Evolutionary conservation across 2,888 invertebrate genomes (phyloP).

Genomic region (Drosophila algonquin): DNA sequence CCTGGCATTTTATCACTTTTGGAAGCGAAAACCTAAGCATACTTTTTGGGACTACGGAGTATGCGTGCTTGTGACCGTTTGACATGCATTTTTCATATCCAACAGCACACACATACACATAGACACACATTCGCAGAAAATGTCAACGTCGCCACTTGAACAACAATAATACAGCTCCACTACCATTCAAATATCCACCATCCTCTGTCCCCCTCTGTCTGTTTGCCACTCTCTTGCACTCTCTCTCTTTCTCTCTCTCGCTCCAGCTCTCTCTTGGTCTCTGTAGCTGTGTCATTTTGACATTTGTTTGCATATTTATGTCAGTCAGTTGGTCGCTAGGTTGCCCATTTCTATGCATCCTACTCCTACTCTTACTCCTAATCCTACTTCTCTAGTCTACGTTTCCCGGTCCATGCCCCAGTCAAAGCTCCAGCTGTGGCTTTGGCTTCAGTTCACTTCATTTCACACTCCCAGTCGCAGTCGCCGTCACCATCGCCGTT

Average conservation of each 20-base stretch:
- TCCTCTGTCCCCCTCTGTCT: neutral
- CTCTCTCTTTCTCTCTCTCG: conserved; percentile 15
- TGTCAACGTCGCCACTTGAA: conserved; percentile 65
- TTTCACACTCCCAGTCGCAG: conserved; percentile 38
- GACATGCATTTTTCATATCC: conserved; percentile 74
- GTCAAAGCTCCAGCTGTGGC: conserved; percentile 33
- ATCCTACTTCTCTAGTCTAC: conserved; percentile 11
- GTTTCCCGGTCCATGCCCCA: conserved; percentile 16
- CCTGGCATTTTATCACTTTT: conserved; percentile 55
- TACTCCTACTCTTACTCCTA: neutral
- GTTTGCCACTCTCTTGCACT: neutral
- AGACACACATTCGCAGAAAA: conserved; percentile 38
- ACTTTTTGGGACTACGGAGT: conserved; percentile 40
- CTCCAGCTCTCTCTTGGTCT: conserved; percentile 28
- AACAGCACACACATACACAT: neutral
- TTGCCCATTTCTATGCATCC: conserved; percentile 32
- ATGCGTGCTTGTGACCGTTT: conserved; percentile 60
- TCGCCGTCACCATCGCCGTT: conserved; percentile 8
- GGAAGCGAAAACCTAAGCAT: conserved; percentile 41
- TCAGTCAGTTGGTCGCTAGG: conserved; percentile 71
- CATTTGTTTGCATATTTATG: conserved; percentile 79
- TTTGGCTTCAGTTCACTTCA: conserved; percentile 48
- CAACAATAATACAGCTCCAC: conserved; percentile 57
- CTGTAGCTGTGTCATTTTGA: conserved; percentile 74
- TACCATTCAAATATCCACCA: conserved; percentile 41